A percentile compares a stretch with the other conserved stretches of the same genome.
Conservation (phyloP, 2,888 invertebrate genomes). For the Sphinx pinastri region DNA sequence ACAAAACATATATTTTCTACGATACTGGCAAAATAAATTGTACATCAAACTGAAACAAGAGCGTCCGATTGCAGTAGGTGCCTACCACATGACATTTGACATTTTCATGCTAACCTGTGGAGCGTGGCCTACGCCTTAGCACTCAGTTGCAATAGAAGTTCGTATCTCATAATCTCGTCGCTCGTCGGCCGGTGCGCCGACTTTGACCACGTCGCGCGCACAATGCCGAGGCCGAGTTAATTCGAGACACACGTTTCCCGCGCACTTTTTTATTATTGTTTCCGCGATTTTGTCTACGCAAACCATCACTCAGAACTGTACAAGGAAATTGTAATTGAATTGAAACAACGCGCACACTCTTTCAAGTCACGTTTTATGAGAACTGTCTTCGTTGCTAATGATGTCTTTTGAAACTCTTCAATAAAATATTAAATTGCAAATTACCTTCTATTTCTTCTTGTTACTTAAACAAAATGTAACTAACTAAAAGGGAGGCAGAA, state of each 20-base stretch:
- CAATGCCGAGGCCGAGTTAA: conserved; percentile 63
- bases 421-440: background rate
- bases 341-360: background rate
- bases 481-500: too few relatives aligned
- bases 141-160: too few relatives aligned
- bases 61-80: too few relatives aligned
- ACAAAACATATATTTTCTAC: too few relatives aligned
- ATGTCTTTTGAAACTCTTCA: background rate
- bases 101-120: too few relatives aligned
- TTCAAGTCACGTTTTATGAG: background rate
- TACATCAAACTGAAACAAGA: too few relatives aligned
- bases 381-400: conserved; percentile 3
- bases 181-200: conserved; percentile 49
- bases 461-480: too few relatives aligned
- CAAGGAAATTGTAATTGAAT: conserved; percentile 16
- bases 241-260: conserved; percentile 52
- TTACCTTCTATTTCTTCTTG: background rate
- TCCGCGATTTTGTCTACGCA: conserved; percentile 45
- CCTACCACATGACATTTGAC: too few relatives aligned
- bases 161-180: too few relatives aligned
- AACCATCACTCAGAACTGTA: background rate
- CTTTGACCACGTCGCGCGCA: conserved; percentile 59
- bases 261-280: conserved; percentile 41
- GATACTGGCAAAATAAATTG: too few relatives aligned
- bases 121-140: too few relatives aligned